Evolutionary conservation across 2,888 invertebrate genomes (phyloP), one percentile per base, ranked within the genome.

Genomic region (Drosophila buzzatii): DNA sequence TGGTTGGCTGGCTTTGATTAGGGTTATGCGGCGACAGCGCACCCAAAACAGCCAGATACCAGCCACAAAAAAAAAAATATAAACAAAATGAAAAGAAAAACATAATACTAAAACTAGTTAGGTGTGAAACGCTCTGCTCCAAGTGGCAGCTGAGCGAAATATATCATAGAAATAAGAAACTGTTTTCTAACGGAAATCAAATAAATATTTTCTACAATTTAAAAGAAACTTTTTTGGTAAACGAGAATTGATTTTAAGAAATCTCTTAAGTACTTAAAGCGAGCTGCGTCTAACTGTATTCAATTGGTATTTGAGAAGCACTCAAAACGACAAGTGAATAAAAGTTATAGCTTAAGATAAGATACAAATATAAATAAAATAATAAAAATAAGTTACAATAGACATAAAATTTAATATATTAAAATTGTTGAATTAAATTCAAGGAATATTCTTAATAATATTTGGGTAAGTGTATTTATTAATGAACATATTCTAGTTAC

Each of bases 1-100:
- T 86, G 85, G 67, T 82, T 85, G 86, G 86, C 81, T 81, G 85
- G 57, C 73, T 86, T 75, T 85, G 85, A 85, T 85, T 86, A 86
- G 85, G 85, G 85, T 86, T 85, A 84, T 83, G 69, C 64, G 71
- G 66, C 77, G 67, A 74, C 73, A 76, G 41, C 41, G 39, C 5
- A 20, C 41, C 55, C 41, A 3, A 41, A n/a, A 53, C 37, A 31
- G 27, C 8, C 31, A 27, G 55, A 31, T 3, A 47, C 23, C 23
- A 39, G 44, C 14, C 23, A 23, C 7, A 45, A 23, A 1, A 23
- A 10, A n/a, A 6, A 23, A 23, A 23, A 23, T 23, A 23, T 4
- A 23, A 23, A 4, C 23, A 23, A 23, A 5, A 14, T 33, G 7
- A 14, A 27, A 27, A 27, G 27, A 27, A 31, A 49, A n/a, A 31